A percentile compares a stretch with the other conserved stretches of the same genome.
phyloP scores from a whole-genome alignment of 2,888 invertebrate genomes.

The Drosophila sordidapex region DNA sequence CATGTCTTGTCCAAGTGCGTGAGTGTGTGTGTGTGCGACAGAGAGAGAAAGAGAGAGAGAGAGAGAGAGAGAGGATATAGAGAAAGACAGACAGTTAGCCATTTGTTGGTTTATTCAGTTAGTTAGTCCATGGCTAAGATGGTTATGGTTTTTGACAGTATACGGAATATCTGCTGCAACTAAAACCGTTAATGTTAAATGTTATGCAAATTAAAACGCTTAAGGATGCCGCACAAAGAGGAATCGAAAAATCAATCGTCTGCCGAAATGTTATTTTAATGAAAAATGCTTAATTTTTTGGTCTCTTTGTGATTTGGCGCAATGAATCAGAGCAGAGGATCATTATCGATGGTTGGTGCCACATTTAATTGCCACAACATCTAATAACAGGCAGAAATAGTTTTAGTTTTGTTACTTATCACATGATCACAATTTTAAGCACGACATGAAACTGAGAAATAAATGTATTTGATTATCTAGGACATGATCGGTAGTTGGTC shows the following conservation, averaged over 20 bases:
- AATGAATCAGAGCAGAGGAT: not conserved
- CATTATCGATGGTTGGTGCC: not conserved
- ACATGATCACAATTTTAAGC: not conserved
- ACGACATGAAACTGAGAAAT: not conserved
- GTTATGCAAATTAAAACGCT: not conserved
- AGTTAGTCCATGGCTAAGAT: not conserved
- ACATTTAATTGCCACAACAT: not conserved
- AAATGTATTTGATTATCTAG: not conserved
- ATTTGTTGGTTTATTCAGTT: not conserved
- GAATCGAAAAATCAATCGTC: not conserved
- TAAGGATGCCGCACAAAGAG: not conserved
- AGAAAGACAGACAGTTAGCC: not conserved
- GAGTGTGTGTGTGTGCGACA: not conserved
- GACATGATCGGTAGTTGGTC: not conserved
- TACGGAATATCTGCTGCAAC: not conserved
- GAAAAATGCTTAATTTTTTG: not conserved
- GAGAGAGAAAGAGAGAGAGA: not conserved
- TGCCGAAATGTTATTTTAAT: too few relatives aligned
- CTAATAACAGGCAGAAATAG: not conserved
- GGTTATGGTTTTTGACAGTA: not conserved
- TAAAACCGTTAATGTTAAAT: not conserved
- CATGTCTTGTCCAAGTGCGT: slow-evolving; percentile 37
- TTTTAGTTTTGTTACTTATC: not conserved
- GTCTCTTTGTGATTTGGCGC: too few relatives aligned
- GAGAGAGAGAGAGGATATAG: not conserved